These are phyloP conservation scores for Argynnis bischoffii DNA, from an alignment of 2,888 invertebrate genomes.

Conservation along the genomic window DNA sequence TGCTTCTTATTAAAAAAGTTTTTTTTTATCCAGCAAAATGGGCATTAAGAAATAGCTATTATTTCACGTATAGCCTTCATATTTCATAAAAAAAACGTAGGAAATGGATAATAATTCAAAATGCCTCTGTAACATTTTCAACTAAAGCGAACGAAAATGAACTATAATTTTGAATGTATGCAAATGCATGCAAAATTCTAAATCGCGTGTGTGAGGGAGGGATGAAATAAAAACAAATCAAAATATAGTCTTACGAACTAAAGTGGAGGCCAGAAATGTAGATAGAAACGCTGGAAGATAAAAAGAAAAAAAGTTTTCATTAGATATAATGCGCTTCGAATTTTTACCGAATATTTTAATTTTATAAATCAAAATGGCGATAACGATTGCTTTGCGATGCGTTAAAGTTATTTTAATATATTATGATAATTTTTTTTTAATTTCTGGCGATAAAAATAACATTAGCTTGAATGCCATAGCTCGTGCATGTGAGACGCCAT, in stretches of 20 bases:
- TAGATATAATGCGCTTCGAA: slow-evolving; percentile 38
- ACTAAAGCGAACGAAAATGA: background rate
- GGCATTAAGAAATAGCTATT: too few relatives aligned
- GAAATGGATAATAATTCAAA: background rate
- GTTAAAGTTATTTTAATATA: background rate
- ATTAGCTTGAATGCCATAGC: slow-evolving; percentile 28
- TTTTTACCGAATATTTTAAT: background rate
- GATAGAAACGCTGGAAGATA: slow-evolving; percentile 80
- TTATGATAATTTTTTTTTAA: background rate
- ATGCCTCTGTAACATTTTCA: background rate
- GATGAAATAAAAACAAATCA: slow-evolving; percentile 49
- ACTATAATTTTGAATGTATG: slow-evolving; percentile 2
- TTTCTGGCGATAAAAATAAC: slow-evolving; percentile 8
- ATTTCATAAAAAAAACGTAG: background rate
- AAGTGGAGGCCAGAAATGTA: slow-evolving; percentile 79
- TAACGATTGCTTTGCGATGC: slow-evolving; percentile 7
- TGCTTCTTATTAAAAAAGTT: too few relatives aligned
- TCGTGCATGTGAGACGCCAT: slow-evolving; percentile 39
- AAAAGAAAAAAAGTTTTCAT: slow-evolving; percentile 51
- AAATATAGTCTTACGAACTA: slow-evolving; percentile 79
- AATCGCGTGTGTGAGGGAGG: slow-evolving; percentile 42
- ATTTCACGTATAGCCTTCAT: too few relatives aligned
- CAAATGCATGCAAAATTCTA: slow-evolving; percentile 19
- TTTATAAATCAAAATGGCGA: slow-evolving; percentile 3
- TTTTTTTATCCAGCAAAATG: too few relatives aligned